These are phyloP conservation scores for Monochamus saltuarius DNA, from an alignment of 1,140 invertebrate genomes.

Conservation along the genomic window DNA sequence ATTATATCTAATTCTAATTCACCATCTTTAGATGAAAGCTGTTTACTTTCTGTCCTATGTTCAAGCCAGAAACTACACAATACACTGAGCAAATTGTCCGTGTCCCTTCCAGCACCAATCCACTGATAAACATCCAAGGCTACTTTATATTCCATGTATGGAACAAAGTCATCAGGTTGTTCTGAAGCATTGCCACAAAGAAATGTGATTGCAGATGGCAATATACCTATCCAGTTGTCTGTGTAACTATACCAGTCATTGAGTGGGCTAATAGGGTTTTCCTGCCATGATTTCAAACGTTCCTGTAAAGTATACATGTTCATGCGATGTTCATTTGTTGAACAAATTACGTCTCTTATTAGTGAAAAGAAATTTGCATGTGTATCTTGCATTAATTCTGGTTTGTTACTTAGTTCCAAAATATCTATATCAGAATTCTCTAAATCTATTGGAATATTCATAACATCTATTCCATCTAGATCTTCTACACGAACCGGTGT, in stretches of 20 bases:
- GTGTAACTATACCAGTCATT: constrained; percentile 74
- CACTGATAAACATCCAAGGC: constrained; percentile 78
- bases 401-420: constrained; percentile 52
- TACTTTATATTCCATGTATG: constrained; percentile 88
- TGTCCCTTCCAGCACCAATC: constrained; percentile 93
- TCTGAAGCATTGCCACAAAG: constrained; percentile 82
- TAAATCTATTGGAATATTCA: constrained; percentile 65
- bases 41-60: constrained; percentile 55
- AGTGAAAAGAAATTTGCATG: constrained; percentile 82
- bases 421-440: constrained; percentile 62
- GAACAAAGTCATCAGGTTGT: constrained; percentile 86
- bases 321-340: constrained; percentile 79
- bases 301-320: constrained; percentile 72
- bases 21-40: constrained; percentile 42
- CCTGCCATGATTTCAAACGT: constrained; percentile 75
- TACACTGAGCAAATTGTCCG: constrained; percentile 73
- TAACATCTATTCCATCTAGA: constrained; percentile 65
- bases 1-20: constrained; percentile 48
- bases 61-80: constrained; percentile 78
- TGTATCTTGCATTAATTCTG: constrained; percentile 68
- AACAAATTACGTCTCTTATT: constrained; percentile 77
- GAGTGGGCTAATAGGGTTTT: constrained; percentile 75
- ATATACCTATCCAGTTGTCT: constrained; percentile 75
- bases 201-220: constrained; percentile 82
- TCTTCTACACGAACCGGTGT: constrained; percentile 55